Conservation (phyloP, 2,797 vertebrate species). For the Scomberomorus guttatus region DNA sequence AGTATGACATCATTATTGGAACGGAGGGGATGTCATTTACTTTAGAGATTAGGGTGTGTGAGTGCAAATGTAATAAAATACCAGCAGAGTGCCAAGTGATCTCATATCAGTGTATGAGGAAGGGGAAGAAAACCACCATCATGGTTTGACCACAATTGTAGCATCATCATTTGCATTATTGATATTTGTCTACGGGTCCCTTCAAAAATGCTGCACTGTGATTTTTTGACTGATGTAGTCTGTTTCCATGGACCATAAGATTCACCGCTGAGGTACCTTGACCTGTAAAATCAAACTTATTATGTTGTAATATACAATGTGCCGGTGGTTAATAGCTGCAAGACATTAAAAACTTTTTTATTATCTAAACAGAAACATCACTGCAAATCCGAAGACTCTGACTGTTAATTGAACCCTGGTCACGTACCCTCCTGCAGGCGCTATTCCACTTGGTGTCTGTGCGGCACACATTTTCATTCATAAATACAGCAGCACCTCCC, state of each 20-base stretch:
- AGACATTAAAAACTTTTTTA: background rate
- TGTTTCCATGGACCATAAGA: slow-evolving; percentile 7
- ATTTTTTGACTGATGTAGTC: slow-evolving; percentile 32
- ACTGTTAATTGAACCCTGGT: slow-evolving; percentile 62
- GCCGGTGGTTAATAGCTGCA: background rate
- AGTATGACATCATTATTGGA: slow-evolving; percentile 80
- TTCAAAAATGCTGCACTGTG: slow-evolving; percentile 50
- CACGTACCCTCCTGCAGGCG: slow-evolving; percentile 63
- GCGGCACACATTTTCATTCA: slow-evolving; percentile 78
- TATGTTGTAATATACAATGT: background rate
- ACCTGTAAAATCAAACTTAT: slow-evolving; percentile 23
- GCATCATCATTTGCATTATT: slow-evolving; percentile 68
- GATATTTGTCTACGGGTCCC: slow-evolving; percentile 49
- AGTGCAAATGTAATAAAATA: slow-evolving; percentile 72
- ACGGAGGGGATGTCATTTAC: slow-evolving; percentile 59
- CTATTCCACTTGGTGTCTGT: slow-evolving; percentile 48
- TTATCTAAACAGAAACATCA: slow-evolving; percentile 12
- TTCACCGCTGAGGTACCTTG: background rate
- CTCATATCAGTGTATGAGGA: slow-evolving; percentile 57
- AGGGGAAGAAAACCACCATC: slow-evolving; percentile 35
- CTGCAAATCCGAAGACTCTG: slow-evolving; percentile 24
- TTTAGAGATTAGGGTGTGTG: slow-evolving; percentile 60
- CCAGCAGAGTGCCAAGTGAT: slow-evolving; percentile 65
- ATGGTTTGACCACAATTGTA: slow-evolving; percentile 48
- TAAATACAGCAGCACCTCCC: slow-evolving; percentile 67